Conservation (phyloP, 2,888 invertebrate species). For the Erebia palarica region DNA sequence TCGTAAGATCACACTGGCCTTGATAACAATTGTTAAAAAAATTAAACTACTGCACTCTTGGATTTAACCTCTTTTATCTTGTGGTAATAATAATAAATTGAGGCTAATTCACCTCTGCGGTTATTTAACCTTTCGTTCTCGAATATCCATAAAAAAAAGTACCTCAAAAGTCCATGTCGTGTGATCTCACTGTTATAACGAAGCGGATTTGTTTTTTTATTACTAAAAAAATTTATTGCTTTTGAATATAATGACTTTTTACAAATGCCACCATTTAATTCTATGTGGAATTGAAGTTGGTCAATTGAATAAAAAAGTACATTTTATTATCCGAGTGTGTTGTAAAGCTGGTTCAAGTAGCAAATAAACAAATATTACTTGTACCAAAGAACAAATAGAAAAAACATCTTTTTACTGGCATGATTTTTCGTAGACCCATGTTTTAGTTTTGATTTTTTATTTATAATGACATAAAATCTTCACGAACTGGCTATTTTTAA, state of each 20-base stretch:
- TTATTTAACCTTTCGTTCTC: neutral
- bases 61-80: no score
- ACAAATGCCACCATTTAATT: constrained; percentile 4
- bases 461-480: constrained; percentile 1
- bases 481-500: constrained; percentile 31
- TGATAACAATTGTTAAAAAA: neutral
- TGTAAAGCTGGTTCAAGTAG: neutral
- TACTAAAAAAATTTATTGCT: constrained; percentile 13
- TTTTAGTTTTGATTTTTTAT: neutral
- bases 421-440: constrained; percentile 1
- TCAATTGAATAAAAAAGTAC: no score
- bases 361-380: neutral
- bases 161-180: neutral
- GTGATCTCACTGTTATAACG: neutral
- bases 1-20: constrained; percentile 1
- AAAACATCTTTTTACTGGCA: constrained; percentile 2
- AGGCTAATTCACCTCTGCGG: neutral
- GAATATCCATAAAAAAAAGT: neutral
- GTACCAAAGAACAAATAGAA: neutral
- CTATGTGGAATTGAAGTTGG: neutral
- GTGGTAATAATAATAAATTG: no score
- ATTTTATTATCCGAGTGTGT: neutral
- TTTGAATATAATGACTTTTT: constrained; percentile 1
- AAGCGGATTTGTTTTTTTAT: neutral
- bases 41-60: neutral